Base-by-base conservation (phyloP, 2,888 invertebrate species). In the Mactromeris polynyma region DNA sequence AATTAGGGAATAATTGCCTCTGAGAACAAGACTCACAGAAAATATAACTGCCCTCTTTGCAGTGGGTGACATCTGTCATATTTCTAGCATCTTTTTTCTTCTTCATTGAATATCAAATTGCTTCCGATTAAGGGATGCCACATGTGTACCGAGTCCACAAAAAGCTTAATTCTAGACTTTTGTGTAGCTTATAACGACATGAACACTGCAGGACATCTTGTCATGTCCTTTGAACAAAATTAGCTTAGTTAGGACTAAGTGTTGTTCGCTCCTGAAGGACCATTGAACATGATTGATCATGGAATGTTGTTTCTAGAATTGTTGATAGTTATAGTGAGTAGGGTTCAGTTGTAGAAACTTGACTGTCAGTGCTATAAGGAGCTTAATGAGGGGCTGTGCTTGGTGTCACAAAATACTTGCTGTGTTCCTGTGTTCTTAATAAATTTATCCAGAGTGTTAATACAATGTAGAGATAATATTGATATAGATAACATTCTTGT, bases 201-300 rank as follows among this genome's bases (percentile, higher is more conserved):
- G 73, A 17, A 33, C 73, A 31, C 33, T 73, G 31, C 33, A 26
- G 33, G 36, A 19, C 73, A 73, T 33, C 73, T 36, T 31, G 33
- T 26, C 69, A 36, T 73, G 73, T 73, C 33, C 19, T 73, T 73
- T 73, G 31, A 26, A 73, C 33, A 33, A 31, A 33, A 73, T 73
- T 73, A 73, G 73, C 73, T 73, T 73, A 73, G 73, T 73, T 73
- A 73, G 73, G 33, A 73, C 33, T 33, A 36, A 73, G 73, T 73
- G 36, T 31, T 73, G 73, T 73, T 36, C 73, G 14, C 36, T 73
- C 9, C 19, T 73, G 33, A 73, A 73, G 73, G 36, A 73, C 73
- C 36, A 73, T 64, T 64, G 58, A 64, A 26, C 3, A 26, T 9
- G 26, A 64, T 64, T n/a, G 58, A 58, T 64, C 58, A 26, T 26